Conservation (phyloP, 2,797 vertebrate genomes). For the Hippoglossus hippoglossus region DNA sequence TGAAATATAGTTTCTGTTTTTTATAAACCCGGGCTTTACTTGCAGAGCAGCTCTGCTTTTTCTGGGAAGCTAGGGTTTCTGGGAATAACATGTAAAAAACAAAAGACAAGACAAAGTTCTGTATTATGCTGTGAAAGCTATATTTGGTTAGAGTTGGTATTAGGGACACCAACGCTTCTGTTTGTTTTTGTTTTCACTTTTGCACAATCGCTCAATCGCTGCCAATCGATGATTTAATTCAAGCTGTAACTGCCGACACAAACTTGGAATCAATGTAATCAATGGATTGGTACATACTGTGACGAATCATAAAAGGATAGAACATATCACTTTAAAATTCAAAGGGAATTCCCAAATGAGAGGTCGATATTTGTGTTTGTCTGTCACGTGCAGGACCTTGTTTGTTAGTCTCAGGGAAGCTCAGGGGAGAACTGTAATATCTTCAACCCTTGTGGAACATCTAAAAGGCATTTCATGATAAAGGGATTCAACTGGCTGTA, state of each 20-base stretch:
- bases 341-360: background rate
- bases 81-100: background rate
- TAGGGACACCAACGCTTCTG: too few relatives aligned
- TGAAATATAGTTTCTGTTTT: background rate
- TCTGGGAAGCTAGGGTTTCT: too few relatives aligned
- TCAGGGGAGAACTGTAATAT: slow-evolving; percentile 13
- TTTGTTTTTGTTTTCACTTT: too few relatives aligned
- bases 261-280: slow-evolving; percentile 3
- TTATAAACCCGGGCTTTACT: background rate
- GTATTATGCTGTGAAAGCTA: too few relatives aligned
- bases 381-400: slow-evolving; percentile 8
- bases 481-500: slow-evolving; percentile 41
- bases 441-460: slow-evolving; percentile 3
- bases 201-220: too few relatives aligned
- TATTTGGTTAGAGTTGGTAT: too few relatives aligned
- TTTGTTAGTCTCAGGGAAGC: slow-evolving; percentile 67
- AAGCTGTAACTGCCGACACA: slow-evolving; percentile 33
- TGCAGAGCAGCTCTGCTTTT: background rate
- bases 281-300: background rate
- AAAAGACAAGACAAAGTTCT: too few relatives aligned
- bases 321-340: background rate
- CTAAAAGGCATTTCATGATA: slow-evolving; percentile 38
- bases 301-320: background rate
- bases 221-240: background rate
- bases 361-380: background rate